Conservation (phyloP, 2,797 vertebrate genomes). For the Forpus xanthops region DNA sequence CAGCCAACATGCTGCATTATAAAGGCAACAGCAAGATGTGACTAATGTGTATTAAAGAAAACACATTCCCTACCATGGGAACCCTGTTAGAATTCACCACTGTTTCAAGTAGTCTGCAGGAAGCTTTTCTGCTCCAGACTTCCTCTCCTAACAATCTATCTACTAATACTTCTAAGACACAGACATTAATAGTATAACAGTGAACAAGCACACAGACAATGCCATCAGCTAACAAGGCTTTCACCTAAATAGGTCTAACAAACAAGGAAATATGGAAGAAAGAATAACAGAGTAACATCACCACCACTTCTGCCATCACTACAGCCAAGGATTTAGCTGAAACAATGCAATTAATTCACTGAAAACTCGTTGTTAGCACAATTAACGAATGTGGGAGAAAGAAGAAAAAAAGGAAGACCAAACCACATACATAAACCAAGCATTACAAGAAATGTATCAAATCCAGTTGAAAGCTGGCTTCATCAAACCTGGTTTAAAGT, state of each 20-base stretch:
- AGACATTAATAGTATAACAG: not conserved
- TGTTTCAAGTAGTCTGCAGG: not conserved
- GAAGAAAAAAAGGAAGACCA: accelerated
- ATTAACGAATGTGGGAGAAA: not conserved
- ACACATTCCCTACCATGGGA: conserved; percentile 39
- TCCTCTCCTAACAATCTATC: not conserved
- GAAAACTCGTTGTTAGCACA: not conserved
- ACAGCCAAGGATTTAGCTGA: not conserved
- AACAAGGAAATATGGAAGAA: not conserved
- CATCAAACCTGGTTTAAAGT: not conserved
- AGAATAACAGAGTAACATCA: not conserved
- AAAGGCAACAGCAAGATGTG: conserved; percentile 4
- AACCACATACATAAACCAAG: not conserved
- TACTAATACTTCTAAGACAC: not conserved
- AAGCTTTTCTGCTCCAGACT: not conserved
- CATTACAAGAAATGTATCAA: not conserved
- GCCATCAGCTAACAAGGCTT: not conserved
- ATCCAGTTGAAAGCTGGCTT: not conserved
- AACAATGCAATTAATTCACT: not conserved
- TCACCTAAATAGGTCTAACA: not conserved
- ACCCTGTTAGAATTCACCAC: not conserved
- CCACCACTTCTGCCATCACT: not conserved
- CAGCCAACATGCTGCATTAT: not conserved
- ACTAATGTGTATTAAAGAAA: conserved; percentile 8
- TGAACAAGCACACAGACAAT: not conserved